Conservation (phyloP, 2,888 invertebrate species). For the Fissipunctia ypsillon region DNA sequence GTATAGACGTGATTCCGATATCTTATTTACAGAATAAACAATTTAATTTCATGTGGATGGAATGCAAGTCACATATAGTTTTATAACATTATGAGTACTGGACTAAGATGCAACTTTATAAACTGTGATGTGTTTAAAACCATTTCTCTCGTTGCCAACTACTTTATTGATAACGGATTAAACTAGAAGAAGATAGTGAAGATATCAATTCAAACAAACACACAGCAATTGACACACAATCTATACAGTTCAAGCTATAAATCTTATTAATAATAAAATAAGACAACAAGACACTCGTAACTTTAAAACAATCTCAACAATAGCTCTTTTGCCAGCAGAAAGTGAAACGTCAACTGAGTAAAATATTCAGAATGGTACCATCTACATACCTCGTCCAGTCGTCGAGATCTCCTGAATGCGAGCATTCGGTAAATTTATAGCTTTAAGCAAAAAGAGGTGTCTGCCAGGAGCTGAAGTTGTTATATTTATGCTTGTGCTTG, state of each 20-base stretch:
- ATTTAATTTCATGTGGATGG: neutral
- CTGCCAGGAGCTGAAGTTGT: constrained; percentile 28
- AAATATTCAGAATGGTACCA: constrained; percentile 74
- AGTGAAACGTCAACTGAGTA: constrained; percentile 74
- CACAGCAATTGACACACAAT: constrained; percentile 11
- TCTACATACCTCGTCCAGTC: constrained; percentile 52
- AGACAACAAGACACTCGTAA: constrained; percentile 26
- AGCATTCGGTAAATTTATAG: constrained; percentile 57
- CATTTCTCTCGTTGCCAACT: too few relatives aligned
- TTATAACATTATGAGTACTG: neutral
- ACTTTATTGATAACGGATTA: neutral
- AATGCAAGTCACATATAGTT: neutral
- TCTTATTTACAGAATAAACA: neutral
- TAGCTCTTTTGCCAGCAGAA: constrained; percentile 50
- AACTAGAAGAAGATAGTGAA: neutral
- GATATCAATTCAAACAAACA: constrained; percentile 10
- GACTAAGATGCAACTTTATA: neutral
- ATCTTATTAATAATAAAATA: constrained; percentile 30
- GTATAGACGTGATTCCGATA: neutral
- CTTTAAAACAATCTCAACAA: constrained; percentile 57
- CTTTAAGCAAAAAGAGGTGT: constrained; percentile 52
- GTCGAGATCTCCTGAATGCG: constrained; percentile 48
- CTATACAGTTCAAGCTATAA: constrained; percentile 8
- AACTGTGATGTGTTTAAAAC: neutral
- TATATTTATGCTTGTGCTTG: constrained; percentile 48